A percentile compares a stretch with the other conserved stretches of the same genome.
phyloP scores from a whole-genome alignment of 2,888 invertebrate genomes.

The Oxycera nigricornis region DNA sequence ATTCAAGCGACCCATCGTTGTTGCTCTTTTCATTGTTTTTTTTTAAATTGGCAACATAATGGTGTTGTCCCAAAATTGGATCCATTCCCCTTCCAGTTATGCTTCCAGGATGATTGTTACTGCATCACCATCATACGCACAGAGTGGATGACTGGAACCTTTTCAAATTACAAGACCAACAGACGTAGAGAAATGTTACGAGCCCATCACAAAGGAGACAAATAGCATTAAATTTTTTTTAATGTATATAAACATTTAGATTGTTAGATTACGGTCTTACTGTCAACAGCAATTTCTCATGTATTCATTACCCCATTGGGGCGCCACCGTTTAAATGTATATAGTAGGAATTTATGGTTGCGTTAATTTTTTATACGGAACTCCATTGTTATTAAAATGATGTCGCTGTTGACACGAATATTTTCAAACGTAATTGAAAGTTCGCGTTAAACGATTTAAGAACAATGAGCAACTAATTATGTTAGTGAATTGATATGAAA shows the following conservation, averaged over 20 bases:
- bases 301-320: conserved; percentile 27
- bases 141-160: conserved; percentile 1
- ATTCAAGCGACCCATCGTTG: conserved; percentile 43
- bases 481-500: no score
- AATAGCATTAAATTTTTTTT: conserved; percentile 31
- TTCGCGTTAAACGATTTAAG: no score
- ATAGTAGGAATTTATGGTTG: no score
- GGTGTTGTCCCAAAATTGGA: not conserved
- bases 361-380: no score
- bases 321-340: no score
- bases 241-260: conserved; percentile 37
- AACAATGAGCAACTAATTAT: no score
- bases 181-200: not conserved
- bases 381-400: no score
- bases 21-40: conserved; percentile 19
- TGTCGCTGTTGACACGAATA: no score
- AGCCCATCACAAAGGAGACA: not conserved
- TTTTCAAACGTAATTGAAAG: no score
- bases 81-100: not conserved
- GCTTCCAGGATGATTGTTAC: not conserved
- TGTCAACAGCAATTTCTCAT: conserved; percentile 28
- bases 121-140: not conserved
- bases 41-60: not conserved
- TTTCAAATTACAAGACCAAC: conserved; percentile 1
- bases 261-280: conserved; percentile 30